Evolutionary conservation across 2,113 vertebrate species (phyloP).

Genomic region (Raja brachyura): DNA sequence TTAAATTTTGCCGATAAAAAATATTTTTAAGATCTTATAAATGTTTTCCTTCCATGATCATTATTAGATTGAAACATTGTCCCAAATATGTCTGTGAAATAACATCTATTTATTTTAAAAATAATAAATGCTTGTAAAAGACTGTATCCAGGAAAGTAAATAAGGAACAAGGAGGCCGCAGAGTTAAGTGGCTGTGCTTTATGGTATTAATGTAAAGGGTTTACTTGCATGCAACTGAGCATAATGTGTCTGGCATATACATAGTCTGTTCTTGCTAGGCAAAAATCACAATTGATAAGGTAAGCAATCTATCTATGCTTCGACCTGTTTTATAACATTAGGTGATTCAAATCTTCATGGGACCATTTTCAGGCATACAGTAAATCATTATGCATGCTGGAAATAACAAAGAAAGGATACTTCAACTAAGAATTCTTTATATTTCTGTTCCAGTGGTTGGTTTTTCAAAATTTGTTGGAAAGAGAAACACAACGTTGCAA

Average conservation of each 20-base stretch:
- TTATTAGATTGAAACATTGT: background rate
- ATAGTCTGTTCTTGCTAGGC: background rate
- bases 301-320: background rate
- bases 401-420: background rate
- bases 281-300: conserved; percentile 4
- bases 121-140: background rate
- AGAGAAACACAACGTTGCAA: background rate
- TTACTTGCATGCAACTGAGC: background rate
- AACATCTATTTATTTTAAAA: background rate
- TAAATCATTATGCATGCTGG: background rate
- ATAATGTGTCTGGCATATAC: background rate
- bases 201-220: background rate
- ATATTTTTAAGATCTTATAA: background rate
- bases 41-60: background rate
- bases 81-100: background rate
- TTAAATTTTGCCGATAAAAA: background rate
- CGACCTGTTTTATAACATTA: background rate
- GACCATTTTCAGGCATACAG: background rate
- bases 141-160: background rate
- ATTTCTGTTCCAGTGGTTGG: background rate
- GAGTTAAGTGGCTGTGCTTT: background rate
- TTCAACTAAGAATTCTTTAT: background rate
- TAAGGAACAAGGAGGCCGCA: background rate
- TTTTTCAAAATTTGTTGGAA: background rate
- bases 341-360: conserved; percentile 9